These are phyloP conservation scores for Drosophila neocordata DNA, from an alignment of 1,140 invertebrate species.

Conservation along the genomic window DNA sequence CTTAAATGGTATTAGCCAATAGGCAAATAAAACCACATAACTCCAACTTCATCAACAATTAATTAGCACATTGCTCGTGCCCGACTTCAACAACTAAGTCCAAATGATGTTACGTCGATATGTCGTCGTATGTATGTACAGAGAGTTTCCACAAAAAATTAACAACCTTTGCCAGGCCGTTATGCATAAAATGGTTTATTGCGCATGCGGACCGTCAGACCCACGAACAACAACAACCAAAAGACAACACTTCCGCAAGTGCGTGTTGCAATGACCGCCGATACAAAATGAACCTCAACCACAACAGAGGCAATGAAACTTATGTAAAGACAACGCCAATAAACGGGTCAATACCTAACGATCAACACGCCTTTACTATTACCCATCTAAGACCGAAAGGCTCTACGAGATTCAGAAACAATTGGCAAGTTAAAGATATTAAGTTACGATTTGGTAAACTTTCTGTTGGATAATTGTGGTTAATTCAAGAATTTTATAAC, in stretches of 20 bases:
- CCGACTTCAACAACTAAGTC: constrained; percentile 13
- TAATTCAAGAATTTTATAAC: neutral
- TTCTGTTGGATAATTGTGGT: neutral
- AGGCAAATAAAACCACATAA: constrained; percentile 58
- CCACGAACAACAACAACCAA: constrained; percentile 27
- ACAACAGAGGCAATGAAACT: constrained; percentile 19
- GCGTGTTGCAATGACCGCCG: constrained; percentile 61
- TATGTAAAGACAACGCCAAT: constrained; percentile 67
- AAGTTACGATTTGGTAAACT: no score
- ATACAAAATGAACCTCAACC: constrained; percentile 26
- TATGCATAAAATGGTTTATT: constrained; percentile 78
- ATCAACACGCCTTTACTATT: constrained; percentile 53
- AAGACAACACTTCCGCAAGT: constrained; percentile 65
- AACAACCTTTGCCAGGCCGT: constrained; percentile 60
- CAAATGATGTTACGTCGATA: constrained; percentile 59
- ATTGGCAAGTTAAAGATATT: no score
- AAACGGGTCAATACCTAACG: constrained; percentile 65
- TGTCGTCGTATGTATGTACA: constrained; percentile 38
- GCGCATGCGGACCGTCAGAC: constrained; percentile 58
- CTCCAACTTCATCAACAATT: constrained; percentile 49
- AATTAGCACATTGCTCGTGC: constrained; percentile 62
- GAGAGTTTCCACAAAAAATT: constrained; percentile 45
- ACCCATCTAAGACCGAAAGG: neutral
- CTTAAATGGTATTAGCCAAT: constrained; percentile 45
- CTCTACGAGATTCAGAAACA: no score